phyloP scores from a whole-genome alignment of 2,113 vertebrate genomes.

The Cariama cristata region DNA sequence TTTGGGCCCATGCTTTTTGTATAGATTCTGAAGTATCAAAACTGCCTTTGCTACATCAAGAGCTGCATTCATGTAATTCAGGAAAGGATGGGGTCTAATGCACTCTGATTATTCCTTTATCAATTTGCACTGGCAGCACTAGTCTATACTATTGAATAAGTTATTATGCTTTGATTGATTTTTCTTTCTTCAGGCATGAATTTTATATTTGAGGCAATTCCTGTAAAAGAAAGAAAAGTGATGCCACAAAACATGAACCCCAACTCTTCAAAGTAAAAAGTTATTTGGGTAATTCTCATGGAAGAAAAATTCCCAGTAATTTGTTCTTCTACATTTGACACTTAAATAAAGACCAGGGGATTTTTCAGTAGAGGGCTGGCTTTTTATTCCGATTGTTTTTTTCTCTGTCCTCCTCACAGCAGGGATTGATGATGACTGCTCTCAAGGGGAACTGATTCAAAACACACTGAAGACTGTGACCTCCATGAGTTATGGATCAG shows the following conservation, averaged over 20 bases:
- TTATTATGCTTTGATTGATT: slow-evolving; percentile 59
- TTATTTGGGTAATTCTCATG: neutral
- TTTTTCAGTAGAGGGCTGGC: neutral
- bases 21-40: neutral
- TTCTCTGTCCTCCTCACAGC: neutral
- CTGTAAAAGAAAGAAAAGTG: neutral
- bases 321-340: neutral
- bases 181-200: slow-evolving; percentile 8
- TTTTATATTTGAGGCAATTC: slow-evolving; percentile 44
- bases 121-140: slow-evolving; percentile 36
- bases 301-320: neutral
- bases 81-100: neutral
- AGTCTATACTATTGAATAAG: slow-evolving; percentile 55
- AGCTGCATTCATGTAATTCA: neutral
- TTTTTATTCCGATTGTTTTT: neutral
- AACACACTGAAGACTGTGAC: neutral
- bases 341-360: neutral
- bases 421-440: neutral
- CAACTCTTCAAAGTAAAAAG: neutral
- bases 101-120: slow-evolving; percentile 27
- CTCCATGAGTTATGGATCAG: neutral
- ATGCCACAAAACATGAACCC: neutral
- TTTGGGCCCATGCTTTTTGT: neutral
- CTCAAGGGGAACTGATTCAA: neutral
- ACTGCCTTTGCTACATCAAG: neutral